Percentiles rank a stretch among this genome's conserved stretches.
Conservation (phyloP, 2,797 vertebrate genomes). For the Molothrus ater region DNA sequence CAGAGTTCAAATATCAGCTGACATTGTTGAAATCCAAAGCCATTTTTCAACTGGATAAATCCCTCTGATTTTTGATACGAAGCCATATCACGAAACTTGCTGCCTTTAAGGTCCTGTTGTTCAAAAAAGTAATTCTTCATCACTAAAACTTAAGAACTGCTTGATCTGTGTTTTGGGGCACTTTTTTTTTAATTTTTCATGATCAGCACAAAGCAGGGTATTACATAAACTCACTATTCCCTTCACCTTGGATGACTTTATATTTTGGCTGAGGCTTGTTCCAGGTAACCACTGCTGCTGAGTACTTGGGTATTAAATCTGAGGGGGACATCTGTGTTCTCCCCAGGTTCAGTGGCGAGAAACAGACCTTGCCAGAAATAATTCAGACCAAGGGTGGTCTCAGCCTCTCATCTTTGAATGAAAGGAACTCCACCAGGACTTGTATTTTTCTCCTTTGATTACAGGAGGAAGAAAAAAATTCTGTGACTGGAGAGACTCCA, state of each 20-base stretch:
- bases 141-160: not conserved
- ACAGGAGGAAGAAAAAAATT: not conserved
- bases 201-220: not conserved
- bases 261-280: not conserved
- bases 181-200: not conserved
- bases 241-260: not conserved
- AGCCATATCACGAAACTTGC: not conserved
- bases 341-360: not conserved
- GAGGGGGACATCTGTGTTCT: not conserved
- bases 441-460: not conserved
- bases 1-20: not conserved
- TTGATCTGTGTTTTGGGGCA: not conserved
- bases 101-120: not conserved
- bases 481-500: not conserved
- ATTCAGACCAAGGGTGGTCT: not conserved
- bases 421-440: not conserved
- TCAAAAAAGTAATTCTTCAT: not conserved
- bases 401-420: not conserved
- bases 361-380: not conserved
- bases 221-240: not conserved
- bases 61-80: not conserved
- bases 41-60: not conserved
- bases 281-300: not conserved
- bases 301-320: not conserved
- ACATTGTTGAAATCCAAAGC: not conserved